Percentiles rank a stretch among this genome's conserved stretches.
phyloP scores from a whole-genome alignment of 2,888 invertebrate species.

The Plebejus argus region DNA sequence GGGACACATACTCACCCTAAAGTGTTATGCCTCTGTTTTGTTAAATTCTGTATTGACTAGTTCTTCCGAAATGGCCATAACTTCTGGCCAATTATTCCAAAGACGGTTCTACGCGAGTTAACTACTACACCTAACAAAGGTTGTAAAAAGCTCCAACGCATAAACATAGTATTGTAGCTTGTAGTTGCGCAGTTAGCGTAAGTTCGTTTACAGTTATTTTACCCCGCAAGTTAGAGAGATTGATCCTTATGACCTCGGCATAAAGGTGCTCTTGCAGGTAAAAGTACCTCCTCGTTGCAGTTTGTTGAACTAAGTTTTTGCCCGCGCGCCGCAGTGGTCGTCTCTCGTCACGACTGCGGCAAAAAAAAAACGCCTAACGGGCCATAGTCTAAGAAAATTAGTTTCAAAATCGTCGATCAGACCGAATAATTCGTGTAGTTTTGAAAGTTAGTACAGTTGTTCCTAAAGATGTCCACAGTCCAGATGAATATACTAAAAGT shows the following conservation, averaged over 20 bases:
- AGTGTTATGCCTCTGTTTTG: too few species aligned
- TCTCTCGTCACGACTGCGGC: neutral
- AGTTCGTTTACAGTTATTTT: neutral
- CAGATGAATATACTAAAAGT: too few species aligned
- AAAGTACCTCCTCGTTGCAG: constrained; percentile 42
- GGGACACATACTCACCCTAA: too few species aligned
- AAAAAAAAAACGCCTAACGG: constrained; percentile 14
- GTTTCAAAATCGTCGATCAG: too few species aligned
- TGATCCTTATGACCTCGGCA: neutral
- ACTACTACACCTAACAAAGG: neutral
- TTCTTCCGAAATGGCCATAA: neutral
- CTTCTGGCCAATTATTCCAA: neutral
- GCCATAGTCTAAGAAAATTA: too few species aligned
- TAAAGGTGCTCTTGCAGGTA: neutral
- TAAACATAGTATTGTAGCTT: constrained; percentile 1
- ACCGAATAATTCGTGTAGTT: too few species aligned
- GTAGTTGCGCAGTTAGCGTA: neutral
- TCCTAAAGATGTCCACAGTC: too few species aligned
- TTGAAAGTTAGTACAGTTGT: too few species aligned
- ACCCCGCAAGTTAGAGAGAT: neutral
- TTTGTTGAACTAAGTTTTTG: constrained; percentile 70
- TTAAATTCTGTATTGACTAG: neutral
- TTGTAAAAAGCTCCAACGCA: constrained; percentile 3
- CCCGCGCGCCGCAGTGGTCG: constrained; percentile 35
- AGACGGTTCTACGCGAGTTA: neutral